Evolutionary conservation across 2,113 vertebrate genomes (phyloP).

Genomic region (Xenus cinereus): DNA sequence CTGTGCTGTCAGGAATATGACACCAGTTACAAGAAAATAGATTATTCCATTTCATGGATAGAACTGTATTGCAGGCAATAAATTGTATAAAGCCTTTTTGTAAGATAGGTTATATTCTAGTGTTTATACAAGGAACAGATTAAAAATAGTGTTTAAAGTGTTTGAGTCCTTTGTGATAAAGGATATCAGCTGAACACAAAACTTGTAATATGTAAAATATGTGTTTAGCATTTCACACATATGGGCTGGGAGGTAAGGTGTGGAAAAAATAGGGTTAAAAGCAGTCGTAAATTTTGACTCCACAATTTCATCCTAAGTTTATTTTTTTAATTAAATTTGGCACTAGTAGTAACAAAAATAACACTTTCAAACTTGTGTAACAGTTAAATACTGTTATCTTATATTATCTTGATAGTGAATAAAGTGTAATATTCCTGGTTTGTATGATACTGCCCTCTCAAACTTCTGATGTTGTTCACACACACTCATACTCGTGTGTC

Average conservation of each 20-base stretch:
- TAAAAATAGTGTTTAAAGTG: not conserved
- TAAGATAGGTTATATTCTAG: not conserved
- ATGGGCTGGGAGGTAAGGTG: fast-evolving
- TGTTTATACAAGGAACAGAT: not conserved
- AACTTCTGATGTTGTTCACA: not conserved
- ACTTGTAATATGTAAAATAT: not conserved
- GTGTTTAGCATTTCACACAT: not conserved
- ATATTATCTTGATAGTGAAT: not conserved
- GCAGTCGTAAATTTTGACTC: not conserved
- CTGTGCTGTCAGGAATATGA: not conserved
- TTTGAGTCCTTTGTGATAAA: not conserved
- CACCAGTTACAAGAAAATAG: not conserved
- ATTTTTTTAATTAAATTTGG: not conserved
- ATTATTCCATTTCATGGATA: not conserved
- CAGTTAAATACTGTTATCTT: not conserved
- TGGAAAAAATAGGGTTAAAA: not conserved
- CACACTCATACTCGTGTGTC: not conserved
- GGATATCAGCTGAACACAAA: not conserved
- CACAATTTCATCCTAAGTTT: not conserved
- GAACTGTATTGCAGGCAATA: not conserved
- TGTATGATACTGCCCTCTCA: not conserved
- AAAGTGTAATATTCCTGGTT: not conserved
- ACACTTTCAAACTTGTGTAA: not conserved
- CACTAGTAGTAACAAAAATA: not conserved
- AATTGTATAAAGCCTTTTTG: not conserved